Evolutionary conservation across 2,113 vertebrate species (phyloP).

Genomic region (Sorex araneus): DNA sequence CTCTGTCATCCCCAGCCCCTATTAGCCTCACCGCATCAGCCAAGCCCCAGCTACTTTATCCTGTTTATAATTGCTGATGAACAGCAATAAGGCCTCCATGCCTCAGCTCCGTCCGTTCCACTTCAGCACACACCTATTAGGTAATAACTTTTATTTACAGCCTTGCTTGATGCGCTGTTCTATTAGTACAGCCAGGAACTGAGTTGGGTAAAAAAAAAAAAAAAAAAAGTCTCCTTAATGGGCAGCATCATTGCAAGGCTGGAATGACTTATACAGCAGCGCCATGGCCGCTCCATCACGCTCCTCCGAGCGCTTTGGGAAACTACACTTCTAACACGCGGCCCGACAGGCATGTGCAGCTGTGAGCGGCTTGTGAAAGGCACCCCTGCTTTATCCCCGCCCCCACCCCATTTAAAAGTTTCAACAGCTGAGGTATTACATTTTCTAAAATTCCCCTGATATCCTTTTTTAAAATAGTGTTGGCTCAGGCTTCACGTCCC

Average conservation of each 20-base stretch:
- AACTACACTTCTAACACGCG: slow-evolving; percentile 77
- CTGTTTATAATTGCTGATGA: slow-evolving; percentile 92
- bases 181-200: slow-evolving; percentile 88
- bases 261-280: slow-evolving; percentile 84
- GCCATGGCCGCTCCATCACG: slow-evolving; percentile 78
- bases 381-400: neutral
- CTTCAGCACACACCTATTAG: slow-evolving; percentile 89
- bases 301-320: slow-evolving; percentile 70
- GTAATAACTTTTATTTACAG: slow-evolving; percentile 93
- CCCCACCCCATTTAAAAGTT: slow-evolving; percentile 46
- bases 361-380: slow-evolving; percentile 71
- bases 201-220: slow-evolving; percentile 49
- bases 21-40: slow-evolving; percentile 85
- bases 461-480: slow-evolving; percentile 66
- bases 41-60: slow-evolving; percentile 88
- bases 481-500: slow-evolving; percentile 66
- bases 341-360: slow-evolving; percentile 76
- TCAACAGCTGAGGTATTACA: neutral
- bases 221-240: slow-evolving; percentile 84
- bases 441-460: slow-evolving; percentile 61
- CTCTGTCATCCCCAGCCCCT: slow-evolving; percentile 83
- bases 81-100: slow-evolving; percentile 89
- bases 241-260: slow-evolving; percentile 83
- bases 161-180: slow-evolving; percentile 87
- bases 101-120: slow-evolving; percentile 88